Conservation (phyloP, 2,113 vertebrate species). For the Dasyornis broadbenti region DNA sequence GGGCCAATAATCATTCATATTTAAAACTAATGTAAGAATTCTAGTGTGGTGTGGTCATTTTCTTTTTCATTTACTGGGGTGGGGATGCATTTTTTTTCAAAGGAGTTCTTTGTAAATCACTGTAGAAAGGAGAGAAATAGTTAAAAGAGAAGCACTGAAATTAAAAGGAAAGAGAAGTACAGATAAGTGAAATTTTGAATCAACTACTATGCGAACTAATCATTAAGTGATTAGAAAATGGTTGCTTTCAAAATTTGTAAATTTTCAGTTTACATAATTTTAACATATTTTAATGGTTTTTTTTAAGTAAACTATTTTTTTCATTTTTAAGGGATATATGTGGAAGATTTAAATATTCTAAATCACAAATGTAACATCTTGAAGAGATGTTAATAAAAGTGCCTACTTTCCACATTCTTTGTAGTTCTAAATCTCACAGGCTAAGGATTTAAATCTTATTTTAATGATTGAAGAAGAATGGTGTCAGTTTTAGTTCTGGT, state of each 20-base stretch:
- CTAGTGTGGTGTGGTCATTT: rapidly evolving
- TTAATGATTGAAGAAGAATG: not conserved
- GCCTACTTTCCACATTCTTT: not conserved
- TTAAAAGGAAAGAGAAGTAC: not conserved
- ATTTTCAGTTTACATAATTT: not conserved
- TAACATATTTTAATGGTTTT: not conserved
- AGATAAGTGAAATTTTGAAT: not conserved
- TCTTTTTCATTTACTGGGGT: not conserved
- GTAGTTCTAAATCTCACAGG: not conserved
- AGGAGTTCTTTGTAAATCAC: not conserved
- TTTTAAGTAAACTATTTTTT: not conserved
- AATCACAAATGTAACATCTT: not conserved
- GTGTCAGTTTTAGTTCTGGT: not conserved
- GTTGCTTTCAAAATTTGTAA: not conserved
- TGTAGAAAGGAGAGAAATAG: not conserved
- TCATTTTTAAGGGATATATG: not conserved
- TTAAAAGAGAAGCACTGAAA: not conserved
- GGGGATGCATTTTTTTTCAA: not conserved
- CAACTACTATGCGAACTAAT: not conserved
- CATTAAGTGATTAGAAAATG: not conserved
- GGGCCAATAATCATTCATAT: not conserved
- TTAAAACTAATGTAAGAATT: not conserved
- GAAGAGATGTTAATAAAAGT: not conserved
- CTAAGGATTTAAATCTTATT: not conserved
- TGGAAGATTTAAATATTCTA: not conserved